Evolutionary conservation across 2,888 invertebrate genomes (phyloP), one percentile per base, ranked within the genome.

Genomic region (Tetheella fluctuosa): DNA sequence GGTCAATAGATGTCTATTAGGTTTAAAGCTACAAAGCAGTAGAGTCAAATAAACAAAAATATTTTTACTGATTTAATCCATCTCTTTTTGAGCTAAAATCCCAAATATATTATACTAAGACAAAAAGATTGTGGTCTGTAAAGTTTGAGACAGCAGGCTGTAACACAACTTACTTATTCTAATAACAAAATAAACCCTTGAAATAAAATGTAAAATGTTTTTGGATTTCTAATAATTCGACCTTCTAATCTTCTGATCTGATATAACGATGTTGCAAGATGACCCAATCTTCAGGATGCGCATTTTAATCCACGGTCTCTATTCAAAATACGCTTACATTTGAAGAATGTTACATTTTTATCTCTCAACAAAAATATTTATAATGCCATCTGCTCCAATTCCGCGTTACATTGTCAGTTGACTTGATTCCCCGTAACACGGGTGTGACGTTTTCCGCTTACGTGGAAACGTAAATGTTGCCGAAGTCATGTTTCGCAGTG

Each of bases 381-480:
- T 53, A 53, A 53, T 25, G 28, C 25, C n/a, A 28, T 15, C n/a
- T 25, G 53, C n/a, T 23, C 71, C 81, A 76, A 83, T 79, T 79
- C 69, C 65, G 70, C 74, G 72, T 73, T 70, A 77, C 76, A 81
- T 77, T 84, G 82, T 84, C 84, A 82, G 77, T 75, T 73, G 79
- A 77, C 75, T 80, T 82, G 84, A 84, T 84, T 85, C 77, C 74
- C 64, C 59, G 81, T 81, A 80, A 80, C 83, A 74, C 71, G 76
- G 76, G 76, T 75, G 80, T 79, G 80, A 84, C 84, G 76, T 80
- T 78, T 74, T 75, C 71, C 80, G 79, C 73, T 81, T 77, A 77
- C 76, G 77, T 71, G 68, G 70, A 77, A 78, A 80, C 79, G 80
- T 80, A 85, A 84, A 86, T 81, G 86, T 85, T 79, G 81, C 79